Percentiles rank a stretch among this genome's conserved stretches.
These are phyloP conservation scores for Atta colombica DNA, from an alignment of 1,140 invertebrate species.

Conservation along the genomic window DNA sequence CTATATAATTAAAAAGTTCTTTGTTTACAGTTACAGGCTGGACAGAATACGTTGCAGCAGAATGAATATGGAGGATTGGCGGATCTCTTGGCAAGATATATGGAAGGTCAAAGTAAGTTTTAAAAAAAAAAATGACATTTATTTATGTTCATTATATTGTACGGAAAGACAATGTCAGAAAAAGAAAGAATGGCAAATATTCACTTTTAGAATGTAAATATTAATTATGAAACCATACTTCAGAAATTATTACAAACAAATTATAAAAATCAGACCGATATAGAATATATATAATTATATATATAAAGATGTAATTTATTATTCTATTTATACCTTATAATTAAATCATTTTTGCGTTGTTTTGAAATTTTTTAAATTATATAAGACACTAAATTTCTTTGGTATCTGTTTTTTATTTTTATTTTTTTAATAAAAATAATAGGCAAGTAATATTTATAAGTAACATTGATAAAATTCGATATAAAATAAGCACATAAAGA, in stretches of 20 bases:
- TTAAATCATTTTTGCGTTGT: background rate
- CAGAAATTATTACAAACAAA: background rate
- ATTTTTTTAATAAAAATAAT: background rate
- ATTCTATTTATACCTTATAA: background rate
- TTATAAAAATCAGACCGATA: background rate
- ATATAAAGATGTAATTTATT: slow-evolving; percentile 1
- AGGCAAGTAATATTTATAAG: background rate
- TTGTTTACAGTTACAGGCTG: slow-evolving; percentile 51
- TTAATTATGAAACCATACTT: background rate
- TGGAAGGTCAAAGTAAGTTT: slow-evolving; percentile 72
- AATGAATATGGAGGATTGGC: slow-evolving; percentile 51
- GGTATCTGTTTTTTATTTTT: background rate
- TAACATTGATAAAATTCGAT: background rate
- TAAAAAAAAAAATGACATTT: background rate
- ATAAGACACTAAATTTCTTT: too few species aligned
- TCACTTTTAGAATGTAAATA: background rate
- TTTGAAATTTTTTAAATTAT: background rate
- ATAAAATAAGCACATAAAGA: background rate
- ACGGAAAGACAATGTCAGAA: background rate
- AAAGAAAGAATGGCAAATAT: background rate
- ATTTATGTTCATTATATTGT: background rate
- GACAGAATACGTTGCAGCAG: slow-evolving; percentile 32
- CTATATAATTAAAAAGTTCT: slow-evolving; percentile 47
- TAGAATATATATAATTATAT: background rate
- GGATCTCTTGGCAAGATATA: slow-evolving; percentile 57